Percentiles rank a stretch among this genome's conserved stretches.
These are phyloP conservation scores for Mallateleia sp. DNA, from an alignment of 2,888 invertebrate genomes.

Conservation along the genomic window DNA sequence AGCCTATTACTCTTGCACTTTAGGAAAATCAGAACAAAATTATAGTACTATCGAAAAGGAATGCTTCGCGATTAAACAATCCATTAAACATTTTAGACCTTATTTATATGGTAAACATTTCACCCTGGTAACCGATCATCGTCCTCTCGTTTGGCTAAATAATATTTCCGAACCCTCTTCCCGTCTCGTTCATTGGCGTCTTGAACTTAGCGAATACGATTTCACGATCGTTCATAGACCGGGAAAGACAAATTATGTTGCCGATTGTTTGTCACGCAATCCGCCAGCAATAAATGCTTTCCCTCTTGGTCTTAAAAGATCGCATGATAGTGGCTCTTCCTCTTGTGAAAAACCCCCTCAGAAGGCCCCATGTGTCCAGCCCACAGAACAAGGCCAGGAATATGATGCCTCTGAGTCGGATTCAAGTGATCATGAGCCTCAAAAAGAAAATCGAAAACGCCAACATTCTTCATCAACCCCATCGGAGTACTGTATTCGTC, in stretches of 20 bases:
- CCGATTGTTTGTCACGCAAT: too few relatives aligned
- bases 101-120: conserved; percentile 57
- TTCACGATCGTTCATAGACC: conserved; percentile 33
- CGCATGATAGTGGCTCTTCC: too few relatives aligned
- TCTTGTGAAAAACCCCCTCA: too few relatives aligned
- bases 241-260: conserved; percentile 28
- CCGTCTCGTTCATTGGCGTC: conserved; percentile 20
- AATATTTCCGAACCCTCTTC: conserved; percentile 22
- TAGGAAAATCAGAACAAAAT: conserved; percentile 61
- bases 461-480: too few relatives aligned
- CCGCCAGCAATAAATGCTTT: too few relatives aligned
- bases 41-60: conserved; percentile 75
- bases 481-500: too few relatives aligned
- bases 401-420: too few relatives aligned
- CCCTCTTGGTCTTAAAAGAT: too few relatives aligned
- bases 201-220: conserved; percentile 18
- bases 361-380: too few relatives aligned
- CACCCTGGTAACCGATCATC: conserved; percentile 47
- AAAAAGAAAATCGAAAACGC: too few relatives aligned
- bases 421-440: too few relatives aligned
- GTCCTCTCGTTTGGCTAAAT: conserved; percentile 32
- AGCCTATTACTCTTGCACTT: conserved; percentile 54
- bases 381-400: too few relatives aligned
- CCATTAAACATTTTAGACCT: conserved; percentile 57
- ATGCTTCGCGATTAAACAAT: conserved; percentile 51